Base-by-base conservation (phyloP, 2,888 invertebrate species). In the Ormyrus pomaceus region DNA sequence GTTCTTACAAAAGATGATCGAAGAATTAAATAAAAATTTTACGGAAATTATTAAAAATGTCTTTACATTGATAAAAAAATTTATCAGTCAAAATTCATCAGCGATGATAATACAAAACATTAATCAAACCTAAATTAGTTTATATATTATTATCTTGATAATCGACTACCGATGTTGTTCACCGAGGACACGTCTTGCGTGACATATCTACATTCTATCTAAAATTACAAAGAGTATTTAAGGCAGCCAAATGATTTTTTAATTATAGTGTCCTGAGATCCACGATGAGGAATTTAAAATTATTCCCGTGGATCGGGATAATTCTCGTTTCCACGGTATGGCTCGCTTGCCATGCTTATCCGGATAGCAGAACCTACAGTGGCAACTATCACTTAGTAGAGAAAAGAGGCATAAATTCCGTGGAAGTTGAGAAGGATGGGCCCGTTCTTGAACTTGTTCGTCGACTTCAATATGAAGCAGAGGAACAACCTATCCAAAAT, bases 141-240 rank as follows among this genome's bases (percentile, higher is more conserved):
- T 56, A 62, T 62, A 62, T 75, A 66, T 75, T 72, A 70, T 71
- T 45, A 76, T 80, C 71, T 10, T 9, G 68, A 80, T 76, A 66
- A 76, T 71, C 66, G 6, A 7, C 13, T 65, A 46, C 45, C 66
- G 45, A 59, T 80, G 80, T 80, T 80, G 66, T 76, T 34, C 1
- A 34, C 5, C 50, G 19, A 19, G 7, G 71, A 76, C 76, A 80
- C 75, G 80, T 66, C 59, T 56, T 56, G 76, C 80, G 80, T 80
- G 80, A 68, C 80, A 71, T 79, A 80, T 80, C 80, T 56, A 50
- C 71, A 61, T 80, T 71, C 74, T 80, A 80, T 71, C 80, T 72
- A 4, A 72, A 76, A 80, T 55, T 71, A 66, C 46, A 50, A 34
- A 6, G 51, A 51, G 76, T 76, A 80, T 80, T 76, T 72, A 80